These are phyloP conservation scores for Chunga burmeisteri DNA, from an alignment of 2,113 vertebrate genomes.

Conservation along the genomic window DNA sequence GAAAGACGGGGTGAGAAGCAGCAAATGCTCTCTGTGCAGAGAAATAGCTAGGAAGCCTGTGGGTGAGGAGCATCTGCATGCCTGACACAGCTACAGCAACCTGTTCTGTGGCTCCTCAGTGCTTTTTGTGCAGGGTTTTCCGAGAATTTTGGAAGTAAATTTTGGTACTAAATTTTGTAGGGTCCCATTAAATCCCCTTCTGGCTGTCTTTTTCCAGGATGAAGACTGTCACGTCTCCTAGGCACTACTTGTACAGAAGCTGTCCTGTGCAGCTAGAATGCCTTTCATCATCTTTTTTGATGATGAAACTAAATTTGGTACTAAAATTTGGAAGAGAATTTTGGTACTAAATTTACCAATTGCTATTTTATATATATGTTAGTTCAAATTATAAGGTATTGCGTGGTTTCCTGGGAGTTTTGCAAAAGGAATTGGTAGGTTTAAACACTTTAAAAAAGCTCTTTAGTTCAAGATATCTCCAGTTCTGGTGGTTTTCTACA, in stretches of 20 bases:
- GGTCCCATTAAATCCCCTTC: not conserved
- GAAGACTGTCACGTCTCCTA: not conserved
- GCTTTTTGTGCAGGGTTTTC: not conserved
- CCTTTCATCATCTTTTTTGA: not conserved
- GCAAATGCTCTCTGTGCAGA: not conserved
- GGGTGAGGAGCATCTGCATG: accelerated
- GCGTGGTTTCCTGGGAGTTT: not conserved
- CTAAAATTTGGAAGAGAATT: too few species aligned
- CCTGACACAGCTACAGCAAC: not conserved
- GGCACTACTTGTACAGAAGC: not conserved
- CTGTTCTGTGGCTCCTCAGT: not conserved
- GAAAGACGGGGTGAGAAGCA: not conserved
- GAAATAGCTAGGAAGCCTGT: not conserved
- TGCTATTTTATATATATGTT: not conserved
- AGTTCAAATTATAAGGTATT: not conserved
- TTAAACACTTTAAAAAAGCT: not conserved
- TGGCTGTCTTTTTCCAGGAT: not conserved
- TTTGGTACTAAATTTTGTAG: too few species aligned
- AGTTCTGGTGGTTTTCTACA: not conserved
- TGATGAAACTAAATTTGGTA: too few species aligned
- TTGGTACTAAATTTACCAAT: not conserved
- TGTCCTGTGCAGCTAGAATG: not conserved
- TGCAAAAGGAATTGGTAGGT: not conserved
- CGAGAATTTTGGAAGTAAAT: not conserved
- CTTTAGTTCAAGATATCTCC: not conserved